Conservation (phyloP, 2,113 vertebrate genomes). For the Oxyruncus cristatus region DNA sequence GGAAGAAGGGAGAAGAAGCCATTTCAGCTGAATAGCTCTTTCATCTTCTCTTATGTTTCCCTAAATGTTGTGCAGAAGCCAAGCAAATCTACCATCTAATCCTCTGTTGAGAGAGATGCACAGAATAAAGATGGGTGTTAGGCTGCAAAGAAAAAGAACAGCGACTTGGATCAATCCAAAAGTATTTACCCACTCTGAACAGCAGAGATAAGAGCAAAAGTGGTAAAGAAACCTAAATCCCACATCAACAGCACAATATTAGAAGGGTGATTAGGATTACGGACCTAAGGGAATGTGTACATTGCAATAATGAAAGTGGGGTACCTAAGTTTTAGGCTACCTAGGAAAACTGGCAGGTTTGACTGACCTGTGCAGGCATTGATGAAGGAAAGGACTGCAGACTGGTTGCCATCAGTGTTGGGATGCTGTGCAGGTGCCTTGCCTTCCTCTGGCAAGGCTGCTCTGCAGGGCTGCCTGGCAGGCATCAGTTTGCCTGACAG, state of each 20-base stretch:
- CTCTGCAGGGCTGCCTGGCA: neutral
- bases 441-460: neutral
- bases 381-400: neutral
- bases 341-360: neutral
- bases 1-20: neutral
- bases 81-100: neutral
- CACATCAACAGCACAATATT: slow-evolving; percentile 16
- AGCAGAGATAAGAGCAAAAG: neutral
- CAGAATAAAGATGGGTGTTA: neutral
- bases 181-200: neutral
- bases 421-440: neutral
- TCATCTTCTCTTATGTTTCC: neutral
- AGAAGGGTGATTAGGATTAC: neutral
- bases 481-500: neutral
- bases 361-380: neutral
- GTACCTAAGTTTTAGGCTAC: neutral
- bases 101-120: neutral
- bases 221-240: slow-evolving; percentile 4
- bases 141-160: neutral
- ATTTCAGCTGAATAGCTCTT: neutral
- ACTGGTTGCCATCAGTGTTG: fast-evolving
- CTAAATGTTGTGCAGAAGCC: neutral
- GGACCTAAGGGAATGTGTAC: neutral
- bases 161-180: neutral
- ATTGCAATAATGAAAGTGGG: neutral